Base-by-base conservation (phyloP, 1,140 invertebrate genomes). In the Spodoptera frugiperda region DNA sequence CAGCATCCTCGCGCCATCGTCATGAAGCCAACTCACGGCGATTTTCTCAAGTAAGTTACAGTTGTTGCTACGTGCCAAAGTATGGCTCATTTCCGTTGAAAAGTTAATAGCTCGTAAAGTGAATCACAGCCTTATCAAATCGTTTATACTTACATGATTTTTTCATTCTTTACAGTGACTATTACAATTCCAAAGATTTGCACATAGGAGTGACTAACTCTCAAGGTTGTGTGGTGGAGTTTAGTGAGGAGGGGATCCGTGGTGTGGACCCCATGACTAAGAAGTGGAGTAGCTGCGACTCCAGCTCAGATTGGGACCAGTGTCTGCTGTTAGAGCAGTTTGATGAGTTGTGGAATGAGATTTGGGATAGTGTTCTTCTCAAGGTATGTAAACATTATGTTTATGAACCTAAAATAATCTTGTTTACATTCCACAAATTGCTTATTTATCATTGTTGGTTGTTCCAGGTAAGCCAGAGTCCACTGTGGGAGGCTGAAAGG, bases 181-280 rank as follows among this genome's bases (percentile, higher is more conserved):
- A 97, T 90, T 96, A 95, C 86, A 96, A 97, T 92, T 96, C 96
- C 53, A 96, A 96, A 90, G 96, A 97, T 94, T 95, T 98, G 61
- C 97, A 98, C 90, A 97, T 98, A 91, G 97, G 97, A 53, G 95
- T 98, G 72, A 97, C 97, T 55, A 96, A 96, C 83, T 97, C 96
- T 63, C 94, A 94, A 76, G 97, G 97, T 61, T 94, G 94, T 87
- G 96, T 97, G 17, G 95, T 97, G 75, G 97, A 97, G 93, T 98
- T 97, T 91, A 97, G 97, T 95, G 95, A 95, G 81, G 92, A 96
- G 82, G 97, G 97, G 21, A 94, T 97, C 12, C 94, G 88, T 94
- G 94, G 88, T 87, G 89, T 88, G 88, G 95, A 86, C 76, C 82
- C 80, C 12, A 63, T 79, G 15, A 88, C 87, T 61, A 92, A 91